These are phyloP conservation scores for Chrysocyon brachyurus DNA, from an alignment of 2,797 vertebrate genomes.

Conservation along the genomic window DNA sequence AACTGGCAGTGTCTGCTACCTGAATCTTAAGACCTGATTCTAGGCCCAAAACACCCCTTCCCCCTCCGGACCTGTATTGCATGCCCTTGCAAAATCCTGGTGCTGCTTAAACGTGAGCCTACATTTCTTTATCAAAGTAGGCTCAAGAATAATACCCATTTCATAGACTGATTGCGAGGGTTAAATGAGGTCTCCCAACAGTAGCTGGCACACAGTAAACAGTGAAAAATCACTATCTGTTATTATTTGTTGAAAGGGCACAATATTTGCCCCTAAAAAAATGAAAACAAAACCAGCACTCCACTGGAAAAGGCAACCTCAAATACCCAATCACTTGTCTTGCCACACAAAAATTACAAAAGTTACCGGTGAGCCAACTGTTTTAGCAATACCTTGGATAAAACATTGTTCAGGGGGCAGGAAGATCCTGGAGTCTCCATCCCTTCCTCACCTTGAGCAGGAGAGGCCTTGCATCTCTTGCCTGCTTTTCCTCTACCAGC, in stretches of 20 bases:
- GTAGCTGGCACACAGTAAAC: neutral
- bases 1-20: neutral
- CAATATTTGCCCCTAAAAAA: neutral
- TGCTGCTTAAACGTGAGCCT: neutral
- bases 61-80: neutral
- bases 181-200: neutral
- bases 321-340: neutral
- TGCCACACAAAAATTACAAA: neutral
- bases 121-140: neutral
- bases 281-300: neutral
- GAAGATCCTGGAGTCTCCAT: neutral
- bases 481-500: neutral
- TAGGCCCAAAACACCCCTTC: neutral
- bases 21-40: neutral
- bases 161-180: neutral
- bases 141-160: neutral
- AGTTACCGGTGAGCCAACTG: neutral
- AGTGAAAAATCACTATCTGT: slow-evolving; percentile 32
- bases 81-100: neutral
- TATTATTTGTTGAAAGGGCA: neutral
- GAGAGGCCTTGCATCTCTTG: neutral
- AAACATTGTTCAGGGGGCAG: neutral
- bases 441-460: neutral
- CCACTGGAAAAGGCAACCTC: neutral
- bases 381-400: neutral